Evolutionary conservation across 2,113 vertebrate genomes (phyloP).

Genomic region (Prunella himalayana): DNA sequence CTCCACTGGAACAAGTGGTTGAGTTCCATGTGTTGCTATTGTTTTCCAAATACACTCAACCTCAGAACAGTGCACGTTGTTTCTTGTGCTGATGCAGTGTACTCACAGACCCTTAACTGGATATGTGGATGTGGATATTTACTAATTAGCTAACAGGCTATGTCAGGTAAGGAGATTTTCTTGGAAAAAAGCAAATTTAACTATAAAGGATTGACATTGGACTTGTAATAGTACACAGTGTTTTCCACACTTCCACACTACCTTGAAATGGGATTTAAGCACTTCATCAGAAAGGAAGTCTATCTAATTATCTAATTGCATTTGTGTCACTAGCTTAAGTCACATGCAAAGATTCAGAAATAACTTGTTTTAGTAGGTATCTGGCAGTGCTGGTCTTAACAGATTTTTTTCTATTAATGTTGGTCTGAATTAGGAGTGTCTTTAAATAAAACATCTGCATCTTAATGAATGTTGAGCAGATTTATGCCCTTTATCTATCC

Average conservation of each 20-base stretch:
- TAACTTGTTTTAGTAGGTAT: not conserved
- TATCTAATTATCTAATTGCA: not conserved
- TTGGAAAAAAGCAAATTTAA: not conserved
- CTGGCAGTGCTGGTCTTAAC: not conserved
- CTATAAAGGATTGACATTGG: not conserved
- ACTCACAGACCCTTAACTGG: not conserved
- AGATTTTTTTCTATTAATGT: not conserved
- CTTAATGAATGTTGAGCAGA: constrained; percentile 11
- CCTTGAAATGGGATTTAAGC: not conserved
- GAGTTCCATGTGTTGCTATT: not conserved
- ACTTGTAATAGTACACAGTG: not conserved
- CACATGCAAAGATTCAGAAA: not conserved
- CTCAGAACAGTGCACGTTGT: rapidly evolving
- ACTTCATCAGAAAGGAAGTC: not conserved
- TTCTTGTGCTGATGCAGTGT: not conserved
- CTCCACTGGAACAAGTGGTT: rapidly evolving
- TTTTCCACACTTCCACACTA: not conserved
- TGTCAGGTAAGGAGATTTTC: not conserved
- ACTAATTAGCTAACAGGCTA: not conserved
- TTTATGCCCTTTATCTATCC: constrained; percentile 54
- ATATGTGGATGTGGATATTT: not conserved
- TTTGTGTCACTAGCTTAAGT: not conserved
- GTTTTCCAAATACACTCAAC: not conserved
- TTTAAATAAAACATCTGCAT: constrained; percentile 42
- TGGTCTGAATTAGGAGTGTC: not conserved